These are phyloP conservation scores for Oryctes rhinoceros DNA, from an alignment of 1,140 invertebrate species.

Conservation along the genomic window DNA sequence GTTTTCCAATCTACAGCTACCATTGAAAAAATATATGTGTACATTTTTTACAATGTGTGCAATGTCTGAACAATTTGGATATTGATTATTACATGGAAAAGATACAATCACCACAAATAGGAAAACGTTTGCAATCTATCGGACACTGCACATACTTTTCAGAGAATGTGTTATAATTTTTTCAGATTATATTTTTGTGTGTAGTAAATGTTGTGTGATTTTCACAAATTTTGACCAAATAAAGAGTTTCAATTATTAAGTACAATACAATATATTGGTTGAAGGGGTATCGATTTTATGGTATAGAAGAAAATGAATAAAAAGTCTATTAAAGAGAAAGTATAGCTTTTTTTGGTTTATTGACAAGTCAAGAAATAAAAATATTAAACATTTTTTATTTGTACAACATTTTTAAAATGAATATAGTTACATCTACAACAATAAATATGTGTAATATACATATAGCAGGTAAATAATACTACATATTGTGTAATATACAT, in stretches of 20 bases:
- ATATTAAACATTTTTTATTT: slow-evolving; percentile 17
- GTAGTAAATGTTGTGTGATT: slow-evolving; percentile 43
- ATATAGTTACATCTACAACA: slow-evolving; percentile 32
- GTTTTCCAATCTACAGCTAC: neutral
- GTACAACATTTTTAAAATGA: slow-evolving; percentile 31
- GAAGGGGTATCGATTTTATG: slow-evolving; percentile 15
- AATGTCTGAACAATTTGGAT: slow-evolving; percentile 8
- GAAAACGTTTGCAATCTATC: neutral
- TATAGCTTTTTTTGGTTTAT: slow-evolving; percentile 9
- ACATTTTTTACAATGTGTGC: slow-evolving; percentile 6
- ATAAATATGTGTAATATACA: slow-evolving; percentile 35
- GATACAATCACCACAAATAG: neutral
- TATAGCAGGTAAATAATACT: slow-evolving; percentile 27
- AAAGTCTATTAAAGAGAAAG: neutral
- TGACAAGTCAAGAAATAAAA: slow-evolving; percentile 14
- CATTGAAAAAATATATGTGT: slow-evolving; percentile 12
- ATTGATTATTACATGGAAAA: neutral
- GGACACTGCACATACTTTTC: slow-evolving; percentile 22
- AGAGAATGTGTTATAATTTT: slow-evolving; percentile 31
- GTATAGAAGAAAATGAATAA: slow-evolving; percentile 19
- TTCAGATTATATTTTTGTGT: slow-evolving; percentile 42
- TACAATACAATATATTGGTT: slow-evolving; percentile 42
- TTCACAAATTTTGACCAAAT: slow-evolving; percentile 44
- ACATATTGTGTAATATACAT: slow-evolving; percentile 5
- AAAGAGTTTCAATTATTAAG: slow-evolving; percentile 44